Base-by-base conservation (phyloP, 2,888 invertebrate genomes). In the Thera obeliscata region DNA sequence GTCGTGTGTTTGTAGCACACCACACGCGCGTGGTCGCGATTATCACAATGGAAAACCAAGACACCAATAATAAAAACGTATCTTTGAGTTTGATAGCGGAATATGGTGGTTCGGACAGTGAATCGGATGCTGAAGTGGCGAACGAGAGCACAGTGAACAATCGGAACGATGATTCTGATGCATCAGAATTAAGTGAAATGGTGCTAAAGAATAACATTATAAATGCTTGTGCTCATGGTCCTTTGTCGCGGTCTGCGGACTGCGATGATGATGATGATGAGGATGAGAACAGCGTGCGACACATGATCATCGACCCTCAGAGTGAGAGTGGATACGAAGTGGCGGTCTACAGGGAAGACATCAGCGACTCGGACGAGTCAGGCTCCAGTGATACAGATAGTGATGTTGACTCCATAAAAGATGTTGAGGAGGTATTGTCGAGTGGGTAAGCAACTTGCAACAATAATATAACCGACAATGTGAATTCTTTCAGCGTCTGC, bases 151-250 rank as follows among this genome's bases (percentile, higher is more conserved):
- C 64, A 55, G 68, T 62, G 64, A 84, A 79, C 64, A 87, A 64
- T 64, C 88, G 4, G 85, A 87, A 90, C 69, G 89, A 88, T 64
- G 89, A 91, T 74, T 90, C 89, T 2, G 93, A 93, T 69, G 82
- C 87, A 2, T 80, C 85, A 43, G 91, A 91, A 75, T 81, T 91
- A 38, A 93, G 90, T 84, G 92, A 92, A 71, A 93, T 94, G 93
- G 93, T 94, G 67, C 81, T 93, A 69, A 93, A 93, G 74, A 93
- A 94, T 82, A 94, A 93, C 72, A 91, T 93, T 62, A 93, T 94
- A 74, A 94, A 94, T 73, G 93, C 94, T 49, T 93, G 93, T 75
- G 91, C 92, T 70, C 94, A 94, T 76, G 93, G 93, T 3, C 93
- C 94, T 3, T 70, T 91, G 75, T 85, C 88, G 63, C 78, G 86